These are phyloP conservation scores for Myiotriccus ornatus DNA, from an alignment of 2,797 vertebrate genomes.

Conservation along the genomic window DNA sequence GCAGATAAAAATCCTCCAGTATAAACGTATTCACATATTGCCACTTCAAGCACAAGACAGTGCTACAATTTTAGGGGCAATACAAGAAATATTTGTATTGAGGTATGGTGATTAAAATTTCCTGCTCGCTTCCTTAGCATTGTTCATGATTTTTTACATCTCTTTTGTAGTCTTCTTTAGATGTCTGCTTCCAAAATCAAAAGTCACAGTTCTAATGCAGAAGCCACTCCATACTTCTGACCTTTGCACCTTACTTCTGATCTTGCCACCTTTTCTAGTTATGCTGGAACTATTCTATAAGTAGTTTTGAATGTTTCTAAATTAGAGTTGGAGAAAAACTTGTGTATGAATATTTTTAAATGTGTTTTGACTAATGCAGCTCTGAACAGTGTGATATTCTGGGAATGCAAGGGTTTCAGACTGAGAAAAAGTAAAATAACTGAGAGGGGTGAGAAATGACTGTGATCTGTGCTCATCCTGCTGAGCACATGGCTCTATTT, in stretches of 20 bases:
- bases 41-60: not conserved
- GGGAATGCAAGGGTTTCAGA: slow-evolving; percentile 17
- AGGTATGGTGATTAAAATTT: not conserved
- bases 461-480: not conserved
- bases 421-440: slow-evolving; percentile 2
- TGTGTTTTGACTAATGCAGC: slow-evolving; percentile 25
- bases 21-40: not conserved
- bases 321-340: not conserved
- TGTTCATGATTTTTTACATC: not conserved
- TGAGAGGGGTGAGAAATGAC: not conserved
- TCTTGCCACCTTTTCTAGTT: not conserved
- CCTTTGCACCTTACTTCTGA: not conserved
- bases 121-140: not conserved
- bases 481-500: not conserved
- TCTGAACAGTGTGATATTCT: slow-evolving; percentile 24
- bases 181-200: not conserved
- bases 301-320: not conserved
- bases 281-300: not conserved
- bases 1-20: not conserved
- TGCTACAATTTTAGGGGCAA: not conserved
- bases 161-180: not conserved
- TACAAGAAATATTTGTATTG: not conserved
- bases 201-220: not conserved
- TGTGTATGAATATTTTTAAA: not conserved
- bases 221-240: not conserved